phyloP scores from a whole-genome alignment of 2,888 invertebrate genomes.

The Plagodis pulveraria region DNA sequence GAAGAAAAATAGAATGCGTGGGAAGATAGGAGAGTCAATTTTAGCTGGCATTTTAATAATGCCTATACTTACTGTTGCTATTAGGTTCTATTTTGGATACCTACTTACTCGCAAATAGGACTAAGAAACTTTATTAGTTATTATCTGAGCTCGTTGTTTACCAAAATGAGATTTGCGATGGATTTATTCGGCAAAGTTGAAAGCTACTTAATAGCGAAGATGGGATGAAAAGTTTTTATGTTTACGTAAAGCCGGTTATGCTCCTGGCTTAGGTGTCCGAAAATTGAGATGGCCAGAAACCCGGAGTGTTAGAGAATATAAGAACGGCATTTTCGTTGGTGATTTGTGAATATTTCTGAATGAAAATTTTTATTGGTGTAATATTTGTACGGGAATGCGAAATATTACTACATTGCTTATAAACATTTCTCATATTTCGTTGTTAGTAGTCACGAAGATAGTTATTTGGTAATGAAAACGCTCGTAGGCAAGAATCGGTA shows the following conservation, averaged over 20 bases:
- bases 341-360: too few species aligned
- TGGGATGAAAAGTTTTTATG: conserved; percentile 28
- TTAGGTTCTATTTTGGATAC: conserved; percentile 26
- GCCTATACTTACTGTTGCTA: conserved; percentile 5
- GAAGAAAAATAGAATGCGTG: conserved; percentile 39
- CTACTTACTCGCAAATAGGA: conserved; percentile 2
- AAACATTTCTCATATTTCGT: too few species aligned
- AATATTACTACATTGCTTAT: too few species aligned
- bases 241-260: conserved; percentile 27
- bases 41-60: conserved; percentile 17
- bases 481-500: too few species aligned
- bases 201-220: conserved; percentile 22
- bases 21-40: conserved; percentile 30
- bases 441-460: too few species aligned
- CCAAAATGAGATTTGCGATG: conserved; percentile 19
- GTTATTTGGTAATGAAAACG: too few species aligned
- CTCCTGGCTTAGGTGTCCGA: conserved; percentile 31
- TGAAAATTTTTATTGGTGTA: too few species aligned
- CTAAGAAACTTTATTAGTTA: conserved; percentile 17
- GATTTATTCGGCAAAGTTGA: conserved; percentile 15
- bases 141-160: conserved; percentile 14
- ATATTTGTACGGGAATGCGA: too few species aligned
- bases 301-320: too few species aligned
- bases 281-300: conserved; percentile 37
- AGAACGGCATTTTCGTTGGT: too few species aligned